phyloP scores from a whole-genome alignment of 2,888 invertebrate species.

The Ichneumon xanthorius region DNA sequence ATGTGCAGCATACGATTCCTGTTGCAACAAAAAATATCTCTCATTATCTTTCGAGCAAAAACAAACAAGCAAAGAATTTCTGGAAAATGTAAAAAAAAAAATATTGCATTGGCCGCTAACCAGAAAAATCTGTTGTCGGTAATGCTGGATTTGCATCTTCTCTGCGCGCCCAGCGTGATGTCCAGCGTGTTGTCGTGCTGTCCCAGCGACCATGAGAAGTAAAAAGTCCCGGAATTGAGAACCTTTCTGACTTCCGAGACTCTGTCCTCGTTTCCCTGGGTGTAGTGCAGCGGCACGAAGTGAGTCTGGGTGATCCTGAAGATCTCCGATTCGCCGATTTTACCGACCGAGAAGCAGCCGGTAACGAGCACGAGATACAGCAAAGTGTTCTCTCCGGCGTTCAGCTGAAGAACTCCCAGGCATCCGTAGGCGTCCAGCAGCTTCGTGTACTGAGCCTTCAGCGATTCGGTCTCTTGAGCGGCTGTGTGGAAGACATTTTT shows the following conservation, averaged over 20 bases:
- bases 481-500: conserved; percentile 85
- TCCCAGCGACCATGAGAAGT: conserved; percentile 94
- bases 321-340: conserved; percentile 97
- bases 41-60: neutral
- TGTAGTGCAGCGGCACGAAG: conserved; percentile 94
- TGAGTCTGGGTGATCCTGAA: conserved; percentile 97
- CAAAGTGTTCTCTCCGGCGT: conserved; percentile 93
- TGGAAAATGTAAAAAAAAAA: conserved; percentile 76
- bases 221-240: conserved; percentile 99
- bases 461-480: conserved; percentile 94
- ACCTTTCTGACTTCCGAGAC: conserved; percentile 91
- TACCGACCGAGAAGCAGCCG: conserved; percentile 98
- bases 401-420: conserved; percentile 95
- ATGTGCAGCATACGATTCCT: conserved; percentile 98
- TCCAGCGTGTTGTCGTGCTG: conserved; percentile 88
- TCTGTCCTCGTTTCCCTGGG: conserved; percentile 87
- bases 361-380: conserved; percentile 97
- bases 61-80: conserved; percentile 86
- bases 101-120: conserved; percentile 84
- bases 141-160: conserved; percentile 91
- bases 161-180: conserved; percentile 97
- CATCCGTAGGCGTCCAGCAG: conserved; percentile 98
- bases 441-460: conserved; percentile 95
- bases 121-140: conserved; percentile 99
- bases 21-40: conserved; percentile 32